phyloP scores from a whole-genome alignment of 2,797 vertebrate genomes.

The Muscicapa comitata region DNA sequence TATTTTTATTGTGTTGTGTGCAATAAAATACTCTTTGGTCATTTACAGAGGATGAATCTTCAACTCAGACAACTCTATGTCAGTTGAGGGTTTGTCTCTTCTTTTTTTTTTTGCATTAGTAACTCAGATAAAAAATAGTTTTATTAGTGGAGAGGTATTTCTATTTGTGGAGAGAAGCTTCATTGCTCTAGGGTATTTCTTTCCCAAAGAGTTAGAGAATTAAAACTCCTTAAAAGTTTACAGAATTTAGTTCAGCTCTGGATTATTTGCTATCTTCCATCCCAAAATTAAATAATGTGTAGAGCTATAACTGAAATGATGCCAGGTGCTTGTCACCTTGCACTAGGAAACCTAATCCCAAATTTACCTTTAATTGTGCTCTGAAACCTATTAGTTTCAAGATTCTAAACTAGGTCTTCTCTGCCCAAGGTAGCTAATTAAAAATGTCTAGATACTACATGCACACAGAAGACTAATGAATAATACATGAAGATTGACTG shows the following conservation, averaged over 20 bases:
- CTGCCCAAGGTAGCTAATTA: constrained; percentile 67
- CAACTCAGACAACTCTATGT: background rate
- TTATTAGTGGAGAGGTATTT: background rate
- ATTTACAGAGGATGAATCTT: background rate
- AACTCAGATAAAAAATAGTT: background rate
- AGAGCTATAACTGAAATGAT: background rate
- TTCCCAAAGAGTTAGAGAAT: background rate
- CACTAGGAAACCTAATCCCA: background rate
- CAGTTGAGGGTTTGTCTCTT: background rate
- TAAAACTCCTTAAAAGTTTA: background rate
- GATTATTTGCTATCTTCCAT: constrained; percentile 12
- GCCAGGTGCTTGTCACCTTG: background rate
- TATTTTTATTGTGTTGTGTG: background rate
- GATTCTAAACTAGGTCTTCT: constrained; percentile 42
- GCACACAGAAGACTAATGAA: constrained; percentile 27
- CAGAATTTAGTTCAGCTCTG: background rate
- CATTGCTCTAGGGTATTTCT: background rate
- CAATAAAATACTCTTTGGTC: background rate
- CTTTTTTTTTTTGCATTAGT: background rate
- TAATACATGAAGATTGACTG: constrained; percentile 72
- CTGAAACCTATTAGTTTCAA: constrained; percentile 50
- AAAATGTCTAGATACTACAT: constrained; percentile 7
- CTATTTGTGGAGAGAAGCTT: background rate
- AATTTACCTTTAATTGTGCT: constrained; percentile 56
- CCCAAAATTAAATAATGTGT: constrained; percentile 11